These are phyloP conservation scores for Micrasema longulum DNA, from an alignment of 1,140 invertebrate species.

Conservation along the genomic window DNA sequence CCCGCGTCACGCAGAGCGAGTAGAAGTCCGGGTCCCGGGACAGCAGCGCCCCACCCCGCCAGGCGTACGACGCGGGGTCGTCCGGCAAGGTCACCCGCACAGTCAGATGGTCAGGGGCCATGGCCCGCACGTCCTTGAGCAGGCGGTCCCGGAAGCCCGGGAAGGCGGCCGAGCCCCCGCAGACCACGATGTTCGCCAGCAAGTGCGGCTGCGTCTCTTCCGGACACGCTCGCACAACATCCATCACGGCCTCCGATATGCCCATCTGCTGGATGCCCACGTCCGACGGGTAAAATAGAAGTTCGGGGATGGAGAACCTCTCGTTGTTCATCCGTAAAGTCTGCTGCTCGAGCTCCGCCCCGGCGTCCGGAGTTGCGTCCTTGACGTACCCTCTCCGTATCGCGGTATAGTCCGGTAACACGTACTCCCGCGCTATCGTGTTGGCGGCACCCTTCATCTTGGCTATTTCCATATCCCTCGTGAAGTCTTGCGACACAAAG, in stretches of 20 bases:
- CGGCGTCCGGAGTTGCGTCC: conserved; percentile 60
- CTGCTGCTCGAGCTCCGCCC: conserved; percentile 78
- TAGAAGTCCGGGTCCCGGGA: conserved; percentile 81
- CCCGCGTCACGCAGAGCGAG: conserved; percentile 79
- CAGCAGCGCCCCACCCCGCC: conserved; percentile 86
- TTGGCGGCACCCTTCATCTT: conserved; percentile 70
- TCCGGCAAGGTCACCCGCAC: conserved; percentile 75
- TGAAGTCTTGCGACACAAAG: conserved; percentile 91
- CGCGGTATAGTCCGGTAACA: conserved; percentile 94
- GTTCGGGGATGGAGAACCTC: conserved; percentile 92
- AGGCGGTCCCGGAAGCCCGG: conserved; percentile 88
- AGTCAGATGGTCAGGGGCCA: conserved; percentile 81
- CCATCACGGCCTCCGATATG: conserved; percentile 88
- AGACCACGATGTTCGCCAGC: conserved; percentile 89
- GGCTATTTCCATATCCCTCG: conserved; percentile 84
- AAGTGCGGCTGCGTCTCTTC: conserved; percentile 85
- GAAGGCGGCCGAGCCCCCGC: conserved; percentile 90
- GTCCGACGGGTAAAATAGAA: conserved; percentile 95
- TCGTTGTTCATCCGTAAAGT: conserved; percentile 91
- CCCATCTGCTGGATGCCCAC: conserved; percentile 96
- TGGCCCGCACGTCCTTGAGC: conserved; percentile 81
- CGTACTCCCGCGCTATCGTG: conserved; percentile 90
- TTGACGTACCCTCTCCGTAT: conserved; percentile 84
- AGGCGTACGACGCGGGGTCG: conserved; percentile 86
- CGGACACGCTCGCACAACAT: conserved; percentile 79